Evolutionary conservation across 64 coral and sea anemone species (phyloP).

Genomic region (Platygyra sinensis): DNA sequence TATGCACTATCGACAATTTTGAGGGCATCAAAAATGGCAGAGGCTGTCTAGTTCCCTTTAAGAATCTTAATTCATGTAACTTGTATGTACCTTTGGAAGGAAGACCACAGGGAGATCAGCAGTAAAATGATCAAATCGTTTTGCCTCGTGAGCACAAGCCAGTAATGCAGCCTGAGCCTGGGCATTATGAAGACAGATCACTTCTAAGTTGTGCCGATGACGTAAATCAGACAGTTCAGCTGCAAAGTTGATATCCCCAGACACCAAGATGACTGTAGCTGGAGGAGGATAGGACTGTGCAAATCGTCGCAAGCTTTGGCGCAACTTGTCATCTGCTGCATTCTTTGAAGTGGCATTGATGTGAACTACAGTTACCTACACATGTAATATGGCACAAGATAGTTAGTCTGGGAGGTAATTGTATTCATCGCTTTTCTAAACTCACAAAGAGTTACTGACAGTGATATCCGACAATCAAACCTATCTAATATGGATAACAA

Average conservation of each 20-base stretch:
- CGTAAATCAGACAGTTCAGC: slow-evolving; percentile 92
- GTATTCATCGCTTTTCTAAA: too few species aligned
- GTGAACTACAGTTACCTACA: slow-evolving; percentile 98
- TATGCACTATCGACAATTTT: too few species aligned
- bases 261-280: slow-evolving; percentile 95
- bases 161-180: slow-evolving; percentile 88
- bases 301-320: slow-evolving; percentile 90
- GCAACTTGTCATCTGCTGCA: slow-evolving; percentile 96
- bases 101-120: slow-evolving; percentile 53
- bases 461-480: too few species aligned
- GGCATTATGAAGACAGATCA: slow-evolving; percentile 97
- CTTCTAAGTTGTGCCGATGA: slow-evolving; percentile 87
- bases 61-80: too few species aligned
- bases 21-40: too few species aligned
- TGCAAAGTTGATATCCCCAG: slow-evolving; percentile 98
- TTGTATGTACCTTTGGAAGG: slow-evolving; percentile 59
- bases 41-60: too few species aligned
- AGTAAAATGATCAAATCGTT: slow-evolving; percentile 93
- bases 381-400: not conserved
- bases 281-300: slow-evolving; percentile 90
- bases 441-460: too few species aligned
- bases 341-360: slow-evolving; percentile 99
- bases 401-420: not conserved
- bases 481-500: too few species aligned
- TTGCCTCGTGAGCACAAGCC: slow-evolving; percentile 82